A percentile compares a stretch with the other conserved stretches of the same genome.
These are phyloP conservation scores for Astreopora myriophthalma DNA, from an alignment of 64 coral and sea anemone species.

Conservation along the genomic window DNA sequence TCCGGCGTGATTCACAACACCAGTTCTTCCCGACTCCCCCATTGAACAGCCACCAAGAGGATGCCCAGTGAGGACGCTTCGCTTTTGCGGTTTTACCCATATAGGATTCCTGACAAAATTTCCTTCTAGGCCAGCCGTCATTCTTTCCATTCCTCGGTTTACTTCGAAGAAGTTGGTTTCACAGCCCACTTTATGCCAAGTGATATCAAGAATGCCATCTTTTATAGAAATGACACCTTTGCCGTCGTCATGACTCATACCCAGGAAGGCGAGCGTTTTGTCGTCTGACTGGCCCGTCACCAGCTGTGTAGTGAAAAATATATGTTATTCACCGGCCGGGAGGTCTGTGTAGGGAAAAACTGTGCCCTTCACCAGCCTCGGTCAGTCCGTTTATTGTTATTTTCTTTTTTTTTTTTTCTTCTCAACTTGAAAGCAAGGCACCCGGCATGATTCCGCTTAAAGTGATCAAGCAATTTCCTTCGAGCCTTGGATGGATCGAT, in stretches of 20 bases:
- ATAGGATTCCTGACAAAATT: constrained; percentile 47
- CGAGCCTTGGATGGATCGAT: no score
- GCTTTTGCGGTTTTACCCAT: neutral
- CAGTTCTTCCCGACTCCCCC: constrained; percentile 41
- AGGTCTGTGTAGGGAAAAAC: no score
- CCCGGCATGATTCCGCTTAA: no score
- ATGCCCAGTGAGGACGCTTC: constrained; percentile 41
- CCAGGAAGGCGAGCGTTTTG: constrained; percentile 31
- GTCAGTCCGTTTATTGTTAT: no score
- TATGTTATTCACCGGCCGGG: no score
- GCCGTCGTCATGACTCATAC: constrained; percentile 62
- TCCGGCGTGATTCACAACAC: constrained; percentile 57
- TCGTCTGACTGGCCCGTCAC: constrained; percentile 19
- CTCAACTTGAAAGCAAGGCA: no score
- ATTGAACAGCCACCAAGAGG: constrained; percentile 63
- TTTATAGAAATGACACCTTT: constrained; percentile 13
- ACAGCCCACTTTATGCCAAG: constrained; percentile 32
- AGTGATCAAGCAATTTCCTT: no score
- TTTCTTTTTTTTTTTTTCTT: no score
- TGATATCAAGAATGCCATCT: constrained; percentile 23
- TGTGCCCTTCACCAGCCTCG: no score
- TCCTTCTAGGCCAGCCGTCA: neutral
- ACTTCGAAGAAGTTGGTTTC: constrained; percentile 35
- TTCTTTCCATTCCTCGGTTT: constrained; percentile 12
- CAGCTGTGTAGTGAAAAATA: neutral